phyloP scores from a whole-genome alignment of 2,113 vertebrate genomes.

The Ciconia maguari region DNA sequence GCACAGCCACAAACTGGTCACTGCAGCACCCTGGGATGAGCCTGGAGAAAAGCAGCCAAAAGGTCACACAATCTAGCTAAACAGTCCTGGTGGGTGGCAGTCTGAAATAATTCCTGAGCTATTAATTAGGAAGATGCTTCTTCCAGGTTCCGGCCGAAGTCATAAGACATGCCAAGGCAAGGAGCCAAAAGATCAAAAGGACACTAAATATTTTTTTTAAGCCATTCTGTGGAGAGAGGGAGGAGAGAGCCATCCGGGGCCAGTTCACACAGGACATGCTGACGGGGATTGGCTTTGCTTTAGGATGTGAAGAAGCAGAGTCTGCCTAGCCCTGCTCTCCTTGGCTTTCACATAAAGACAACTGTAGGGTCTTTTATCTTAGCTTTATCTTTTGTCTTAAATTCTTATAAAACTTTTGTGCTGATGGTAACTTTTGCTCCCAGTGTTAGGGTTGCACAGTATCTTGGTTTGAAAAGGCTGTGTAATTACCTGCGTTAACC shows the following conservation, averaged over 20 bases:
- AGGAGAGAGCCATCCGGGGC: not conserved
- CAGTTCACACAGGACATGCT: not conserved
- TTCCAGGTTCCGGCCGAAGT: slow-evolving; percentile 44
- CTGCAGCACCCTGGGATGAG: not conserved
- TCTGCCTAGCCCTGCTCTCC: not conserved
- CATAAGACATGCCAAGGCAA: slow-evolving; percentile 44
- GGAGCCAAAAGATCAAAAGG: slow-evolving; percentile 65
- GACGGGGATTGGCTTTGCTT: not conserved
- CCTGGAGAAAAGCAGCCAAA: slow-evolving; percentile 4
- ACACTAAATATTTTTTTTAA: slow-evolving; percentile 41
- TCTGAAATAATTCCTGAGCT: slow-evolving; percentile 64
- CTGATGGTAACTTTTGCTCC: not conserved
- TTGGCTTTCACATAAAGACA: not conserved
- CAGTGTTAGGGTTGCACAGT: not conserved
- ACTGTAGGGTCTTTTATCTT: not conserved
- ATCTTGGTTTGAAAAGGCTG: not conserved
- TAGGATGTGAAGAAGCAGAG: not conserved
- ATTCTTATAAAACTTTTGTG: not conserved
- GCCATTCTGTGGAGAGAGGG: not conserved
- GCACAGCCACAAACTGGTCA: not conserved
- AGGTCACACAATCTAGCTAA: slow-evolving; percentile 50
- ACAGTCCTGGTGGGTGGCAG: slow-evolving; percentile 64
- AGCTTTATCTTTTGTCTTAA: not conserved
- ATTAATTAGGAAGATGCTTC: slow-evolving; percentile 60
- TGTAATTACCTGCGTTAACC: not conserved